Evolutionary conservation across 2,797 vertebrate genomes (phyloP), one percentile per base, ranked within the genome.

Genomic region (Phalloptychus januarius): DNA sequence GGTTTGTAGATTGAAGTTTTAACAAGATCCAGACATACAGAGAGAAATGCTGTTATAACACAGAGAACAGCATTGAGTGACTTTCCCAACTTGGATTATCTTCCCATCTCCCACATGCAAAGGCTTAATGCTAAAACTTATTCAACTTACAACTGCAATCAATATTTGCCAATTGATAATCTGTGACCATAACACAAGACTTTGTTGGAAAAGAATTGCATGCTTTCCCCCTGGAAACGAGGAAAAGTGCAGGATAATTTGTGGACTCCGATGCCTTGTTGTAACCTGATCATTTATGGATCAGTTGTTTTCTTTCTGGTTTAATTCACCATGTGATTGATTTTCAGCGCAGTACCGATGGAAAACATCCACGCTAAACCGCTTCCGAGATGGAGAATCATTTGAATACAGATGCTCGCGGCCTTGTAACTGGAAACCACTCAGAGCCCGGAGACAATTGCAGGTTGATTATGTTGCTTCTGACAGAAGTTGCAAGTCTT

Each of bases 291-390:
- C 95, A 94, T 96, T 96, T 95, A 95, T 96, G 95, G 92, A 97
- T 95, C 95, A 96, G 90, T 94, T 95, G 93, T 96, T 96, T 94
- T 92, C 94, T 95, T 96, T 97, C 93, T 96, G 91, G 95, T 96
- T 96, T 96, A 97, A 96, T 97, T 96, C 95, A 93, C 90, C 95
- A 95, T 96, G 90, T 96, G 95, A 96, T 96, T 96, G 95, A 96
- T 95, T 96, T 95, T 92, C 93, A 93, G 93, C 93, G 95, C 89
- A 80, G 91, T 96, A 94, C 93, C 93, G 86, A 91, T 93, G 92
- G 92, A 95, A 95, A 96, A 95, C 93, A 95, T 92, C 89, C 93
- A 88, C 88, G 88, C 75, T 86, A 91, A 92, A 91, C 84, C 86
- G 80, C 79, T 91, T 94, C 94, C 94, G 96, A 95, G 95, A 95